These are phyloP conservation scores for Lophius piscatorius DNA, from an alignment of 2,113 vertebrate genomes.

Conservation along the genomic window DNA sequence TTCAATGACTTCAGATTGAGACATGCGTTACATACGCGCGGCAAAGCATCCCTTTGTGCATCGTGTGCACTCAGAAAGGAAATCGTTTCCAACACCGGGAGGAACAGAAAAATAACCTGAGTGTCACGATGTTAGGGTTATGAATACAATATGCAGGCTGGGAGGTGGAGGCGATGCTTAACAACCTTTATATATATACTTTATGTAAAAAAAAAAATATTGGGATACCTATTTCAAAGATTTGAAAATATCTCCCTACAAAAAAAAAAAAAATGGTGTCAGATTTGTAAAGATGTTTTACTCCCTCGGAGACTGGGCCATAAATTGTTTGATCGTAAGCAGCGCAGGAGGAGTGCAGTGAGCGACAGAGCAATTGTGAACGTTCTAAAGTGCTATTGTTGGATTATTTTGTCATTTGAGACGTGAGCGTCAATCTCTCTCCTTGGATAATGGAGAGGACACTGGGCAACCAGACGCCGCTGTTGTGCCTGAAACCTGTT, in stretches of 20 bases:
- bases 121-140: conserved; percentile 24
- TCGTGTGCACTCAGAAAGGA: conserved; percentile 27
- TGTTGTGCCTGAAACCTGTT: conserved; percentile 47
- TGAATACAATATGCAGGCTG: conserved; percentile 19
- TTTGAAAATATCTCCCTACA: no score
- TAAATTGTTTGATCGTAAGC: conserved; percentile 57
- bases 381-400: conserved; percentile 7
- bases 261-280: no score
- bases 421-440: conserved; percentile 1
- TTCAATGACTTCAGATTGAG: conserved; percentile 46
- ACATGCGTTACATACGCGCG: conserved; percentile 31
- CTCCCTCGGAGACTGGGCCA: conserved; percentile 38
- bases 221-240: conserved; percentile 64
- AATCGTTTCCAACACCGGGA: conserved; percentile 13
- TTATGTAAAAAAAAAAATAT: conserved; percentile 72
- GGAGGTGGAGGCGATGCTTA: not conserved
- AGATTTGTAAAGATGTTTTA: conserved; percentile 49
- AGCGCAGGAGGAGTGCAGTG: conserved; percentile 16
- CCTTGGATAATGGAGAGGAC: conserved; percentile 20
- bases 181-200: conserved; percentile 39
- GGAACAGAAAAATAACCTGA: conserved; percentile 9
- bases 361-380: no score
- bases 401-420: conserved; percentile 5
- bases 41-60: conserved; percentile 25
- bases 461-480: conserved; percentile 8